These are phyloP conservation scores for Megastigmus dorsalis DNA, from an alignment of 2,888 invertebrate species.

Conservation along the genomic window DNA sequence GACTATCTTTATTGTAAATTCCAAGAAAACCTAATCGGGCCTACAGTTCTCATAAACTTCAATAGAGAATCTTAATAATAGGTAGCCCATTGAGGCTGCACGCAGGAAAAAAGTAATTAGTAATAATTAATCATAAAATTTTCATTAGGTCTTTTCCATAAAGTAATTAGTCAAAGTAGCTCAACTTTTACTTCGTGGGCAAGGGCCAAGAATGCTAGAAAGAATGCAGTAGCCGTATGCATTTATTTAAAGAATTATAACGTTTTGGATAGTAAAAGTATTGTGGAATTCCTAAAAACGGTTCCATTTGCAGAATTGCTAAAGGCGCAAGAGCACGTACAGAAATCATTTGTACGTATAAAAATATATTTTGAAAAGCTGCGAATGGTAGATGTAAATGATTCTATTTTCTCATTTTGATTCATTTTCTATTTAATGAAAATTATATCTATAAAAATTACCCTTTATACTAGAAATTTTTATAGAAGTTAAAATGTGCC, in stretches of 20 bases:
- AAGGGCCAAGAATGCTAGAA: conserved; percentile 56
- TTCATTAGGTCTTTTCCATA: conserved; percentile 67
- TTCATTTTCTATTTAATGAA: no score
- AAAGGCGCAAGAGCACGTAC: conserved; percentile 37
- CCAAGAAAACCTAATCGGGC: no score
- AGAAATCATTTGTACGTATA: neutral
- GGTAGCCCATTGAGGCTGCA: no score
- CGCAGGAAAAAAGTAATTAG: no score
- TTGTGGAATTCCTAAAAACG: conserved; percentile 61
- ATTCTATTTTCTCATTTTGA: no score
- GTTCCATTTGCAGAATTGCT: conserved; percentile 60
- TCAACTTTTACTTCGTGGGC: conserved; percentile 62
- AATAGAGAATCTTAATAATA: no score
- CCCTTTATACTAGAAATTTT: no score
- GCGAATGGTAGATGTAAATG: no score
- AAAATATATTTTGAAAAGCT: neutral
- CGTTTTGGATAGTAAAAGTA: conserved; percentile 63
- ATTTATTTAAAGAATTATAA: conserved; percentile 65
- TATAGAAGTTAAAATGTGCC: no score
- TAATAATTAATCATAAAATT: neutral
- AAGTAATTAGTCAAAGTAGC: conserved; percentile 68
- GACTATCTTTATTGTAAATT: no score
- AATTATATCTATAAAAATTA: no score
- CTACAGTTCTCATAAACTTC: no score
- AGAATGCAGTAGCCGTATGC: conserved; percentile 61